Evolutionary conservation across 2,888 invertebrate species (phyloP).

Genomic region (Lottia scabra): DNA sequence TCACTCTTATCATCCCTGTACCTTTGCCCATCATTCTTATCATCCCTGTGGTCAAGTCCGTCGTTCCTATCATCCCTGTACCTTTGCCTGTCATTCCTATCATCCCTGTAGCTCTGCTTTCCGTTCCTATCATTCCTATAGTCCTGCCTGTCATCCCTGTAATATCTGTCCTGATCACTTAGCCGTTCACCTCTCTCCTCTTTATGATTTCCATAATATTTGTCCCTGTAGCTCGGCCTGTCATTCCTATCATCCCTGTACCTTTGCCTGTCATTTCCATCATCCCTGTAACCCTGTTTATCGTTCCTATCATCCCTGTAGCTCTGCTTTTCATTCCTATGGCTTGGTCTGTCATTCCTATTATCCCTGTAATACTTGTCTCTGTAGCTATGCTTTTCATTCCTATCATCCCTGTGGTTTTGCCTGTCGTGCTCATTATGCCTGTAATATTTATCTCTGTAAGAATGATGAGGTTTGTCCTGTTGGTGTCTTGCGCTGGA

Average conservation of each 20-base stretch:
- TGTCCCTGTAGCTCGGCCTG: background rate
- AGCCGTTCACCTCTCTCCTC: too few relatives aligned
- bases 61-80: constrained; percentile 6
- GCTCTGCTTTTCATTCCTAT: background rate
- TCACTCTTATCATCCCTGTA: constrained; percentile 9
- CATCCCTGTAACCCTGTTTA: constrained; percentile 1
- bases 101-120: background rate
- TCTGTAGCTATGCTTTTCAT: background rate
- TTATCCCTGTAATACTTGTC: background rate
- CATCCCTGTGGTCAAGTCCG: background rate
- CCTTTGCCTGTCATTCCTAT: constrained; percentile 4
- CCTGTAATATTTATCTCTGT: background rate
- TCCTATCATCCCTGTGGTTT: constrained; percentile 7
- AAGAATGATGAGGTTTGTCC: background rate
- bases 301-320: constrained; percentile 1
- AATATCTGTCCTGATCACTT: too few relatives aligned
- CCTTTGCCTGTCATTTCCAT: constrained; percentile 5
- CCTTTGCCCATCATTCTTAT: constrained; percentile 2
- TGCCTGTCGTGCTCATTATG: background rate
- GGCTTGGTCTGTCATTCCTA: background rate
- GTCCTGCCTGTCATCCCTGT: background rate
- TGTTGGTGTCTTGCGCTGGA: background rate
- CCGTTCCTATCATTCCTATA: background rate
- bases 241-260: constrained; percentile 9
- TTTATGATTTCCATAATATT: background rate